Evolutionary conservation across 2,888 invertebrate genomes (phyloP), one percentile per base, ranked within the genome.

Genomic region (Podabrus alpinus): DNA sequence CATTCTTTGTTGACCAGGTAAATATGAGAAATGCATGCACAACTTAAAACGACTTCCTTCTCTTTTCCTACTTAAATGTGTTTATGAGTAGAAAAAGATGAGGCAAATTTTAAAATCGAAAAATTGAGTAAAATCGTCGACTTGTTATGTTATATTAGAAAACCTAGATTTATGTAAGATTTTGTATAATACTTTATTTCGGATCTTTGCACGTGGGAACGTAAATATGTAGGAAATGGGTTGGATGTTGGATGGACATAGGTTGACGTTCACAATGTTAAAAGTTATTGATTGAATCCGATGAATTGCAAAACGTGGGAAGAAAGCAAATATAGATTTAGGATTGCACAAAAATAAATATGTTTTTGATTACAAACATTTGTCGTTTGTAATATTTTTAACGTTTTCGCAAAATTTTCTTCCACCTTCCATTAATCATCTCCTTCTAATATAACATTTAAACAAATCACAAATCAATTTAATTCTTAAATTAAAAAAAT

Each of bases 181-280:
- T 77, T 80, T 74, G 80, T 75, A 79, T 79, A 79, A 78, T 79
- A 78, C 78, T 76, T 75, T 74, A 75, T 76, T 77, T 75, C 71
- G 77, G 77, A 76, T 75, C 21, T 69, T 72, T 77, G 79, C 79
- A 80, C 80, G 80, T 80, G 80, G 80, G 80, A 80, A 80, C 80
- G 80, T 78, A 80, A 80, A 80, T 80, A 80, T 80, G 80, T 79
- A 77, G 78, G 79, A 80, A 80, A 80, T 80, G 80, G 80, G 80
- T 80, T 80, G 79, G 72, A 75, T 75, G 66, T 77, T 74, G 72
- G 77, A 77, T 77, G 77, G 77, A 77, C 77, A 77, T 69, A 73
- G 77, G 77, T 77, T 77, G 77, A 77, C 77, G 74, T 77, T 77
- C 74, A 69, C 70, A 74, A 68, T 74, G 71, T 76, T 74, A 76